Evolutionary conservation across 1,140 invertebrate genomes (phyloP), one percentile per base, ranked within the genome.

Genomic region (Megalopta genalis): DNA sequence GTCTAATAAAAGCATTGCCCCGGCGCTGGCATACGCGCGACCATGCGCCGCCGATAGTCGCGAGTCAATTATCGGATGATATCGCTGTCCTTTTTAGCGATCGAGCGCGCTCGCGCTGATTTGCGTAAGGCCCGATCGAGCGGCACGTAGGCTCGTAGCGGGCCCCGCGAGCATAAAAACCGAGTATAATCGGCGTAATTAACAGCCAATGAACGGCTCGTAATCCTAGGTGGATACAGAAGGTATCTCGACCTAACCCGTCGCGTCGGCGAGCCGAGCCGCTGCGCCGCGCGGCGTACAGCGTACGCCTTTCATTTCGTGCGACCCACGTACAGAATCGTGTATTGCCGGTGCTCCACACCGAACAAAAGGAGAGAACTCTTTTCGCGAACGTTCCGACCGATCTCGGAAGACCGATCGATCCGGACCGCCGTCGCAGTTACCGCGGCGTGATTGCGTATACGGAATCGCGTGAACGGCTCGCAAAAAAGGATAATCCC

Each of bases 141-240:
- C 69, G 70, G 62, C 32, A 63, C 54, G 67, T 81, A 81, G 80
- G 68, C 72, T 59, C 46, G 63, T 49, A 32, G 32, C 32, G 71
- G 64, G 71, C 59, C n/a, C 68, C 39, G 73, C 74, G 60, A 77
- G 77, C 60, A 71, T 80, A 86, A 82, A 85, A 86, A 79, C 27
- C 52, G 64, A 64, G 74, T 67, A 80, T 86, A 86, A 86, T 86
- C 80, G 72, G 52, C 65, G 76, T 86, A 86, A 86, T 86, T 86
- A 69, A 75, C 62, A 71, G 54, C 65, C 77, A 80, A 83, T 59
- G 54, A 62, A 60, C 71, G 66, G 66, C 60, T 78, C 69, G 70
- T 79, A 71, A 62, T 79, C 39, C 72, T 69, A 75, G 77, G 67
- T 72, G 70, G 84, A 46, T 70, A 65, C 25, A 39, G 77, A 74